Evolutionary conservation across 2,113 vertebrate genomes (phyloP), one percentile per base, ranked within the genome.

Genomic region (Tachysurus fulvidraco): DNA sequence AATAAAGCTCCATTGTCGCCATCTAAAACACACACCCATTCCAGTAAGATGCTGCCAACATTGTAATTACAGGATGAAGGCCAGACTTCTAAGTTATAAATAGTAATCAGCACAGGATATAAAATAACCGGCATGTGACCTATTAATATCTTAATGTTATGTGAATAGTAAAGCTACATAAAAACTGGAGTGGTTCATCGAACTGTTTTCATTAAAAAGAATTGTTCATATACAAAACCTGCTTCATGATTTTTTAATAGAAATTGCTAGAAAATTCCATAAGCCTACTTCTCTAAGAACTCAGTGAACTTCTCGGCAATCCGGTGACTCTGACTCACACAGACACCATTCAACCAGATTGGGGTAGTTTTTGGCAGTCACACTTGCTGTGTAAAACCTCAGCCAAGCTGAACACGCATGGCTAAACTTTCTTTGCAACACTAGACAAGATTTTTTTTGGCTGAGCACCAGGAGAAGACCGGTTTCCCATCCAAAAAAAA

Each of bases 281-380:
- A 5, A 80, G 4, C 25, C 19, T 23, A 67, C 41, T 54, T 81
- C 60, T 28, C 55, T 59, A 54, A 52, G 78, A 87, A 90, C 89
- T 44, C 81, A 55, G 30, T 88, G 85, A 81, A 90, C 89, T 86
- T 87, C 84, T 84, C 69, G 86, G 89, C 71, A 86, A 13, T 60
- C 19, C 44, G 25, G 41, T 90, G 87, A 86, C 87, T 90, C 69
- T 88, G 84, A 81, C 64, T 90, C 65, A 88, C 78, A 60, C 79
- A 87, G 67, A 52, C 83, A 12, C 69, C 82, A 69, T 50, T 77
- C 82, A 90, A 23, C 76, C 85, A 88, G 87, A 87, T 81, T 82
- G 55, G n/a, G 55, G 85, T 55, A 81, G 84, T 79, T 88, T 86
- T 80, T 88, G 81, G 84, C 83, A 86, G 62, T 76, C 30, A 50